Conservation (phyloP, 1,140 invertebrate species). For the Copidosoma floridanum region DNA sequence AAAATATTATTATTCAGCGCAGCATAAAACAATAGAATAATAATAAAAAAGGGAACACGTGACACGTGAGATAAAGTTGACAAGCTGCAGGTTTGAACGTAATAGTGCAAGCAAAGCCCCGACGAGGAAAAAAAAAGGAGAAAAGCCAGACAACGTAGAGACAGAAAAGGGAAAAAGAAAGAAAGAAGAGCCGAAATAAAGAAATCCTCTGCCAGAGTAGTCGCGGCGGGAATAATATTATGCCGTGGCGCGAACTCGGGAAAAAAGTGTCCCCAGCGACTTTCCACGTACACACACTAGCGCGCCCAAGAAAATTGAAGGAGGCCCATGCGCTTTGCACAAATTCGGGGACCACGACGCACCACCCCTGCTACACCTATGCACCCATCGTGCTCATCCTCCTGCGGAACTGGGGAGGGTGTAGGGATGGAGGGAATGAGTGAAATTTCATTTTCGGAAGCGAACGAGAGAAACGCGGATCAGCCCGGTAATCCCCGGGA, state of each 20-base stretch:
- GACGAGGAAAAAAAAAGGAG: neutral
- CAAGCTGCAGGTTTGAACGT: no score
- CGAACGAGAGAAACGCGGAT: neutral
- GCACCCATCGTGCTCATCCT: no score
- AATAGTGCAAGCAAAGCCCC: no score
- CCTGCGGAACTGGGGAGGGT: constrained; percentile 5
- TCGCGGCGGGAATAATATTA: constrained; percentile 36
- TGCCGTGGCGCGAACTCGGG: constrained; percentile 33
- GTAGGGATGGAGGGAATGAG: no score
- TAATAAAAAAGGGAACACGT: no score
- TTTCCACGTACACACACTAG: constrained; percentile 28
- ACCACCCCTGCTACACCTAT: no score
- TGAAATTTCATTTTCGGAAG: constrained; percentile 43
- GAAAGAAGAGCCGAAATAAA: neutral
- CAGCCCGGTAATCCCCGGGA: constrained; percentile 40
- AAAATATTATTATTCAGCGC: no score
- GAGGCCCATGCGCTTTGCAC: constrained; percentile 28
- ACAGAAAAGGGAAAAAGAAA: neutral
- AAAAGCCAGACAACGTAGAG: no score
- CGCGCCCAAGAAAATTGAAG: constrained; percentile 44
- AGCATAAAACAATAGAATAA: no score
- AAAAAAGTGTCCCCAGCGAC: constrained; percentile 34
- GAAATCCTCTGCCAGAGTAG: neutral
- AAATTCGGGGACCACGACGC: no score
- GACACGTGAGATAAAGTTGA: no score